These are phyloP conservation scores for Tragelaphus imberbis DNA, from an alignment of 2,113 vertebrate genomes.

Conservation along the genomic window DNA sequence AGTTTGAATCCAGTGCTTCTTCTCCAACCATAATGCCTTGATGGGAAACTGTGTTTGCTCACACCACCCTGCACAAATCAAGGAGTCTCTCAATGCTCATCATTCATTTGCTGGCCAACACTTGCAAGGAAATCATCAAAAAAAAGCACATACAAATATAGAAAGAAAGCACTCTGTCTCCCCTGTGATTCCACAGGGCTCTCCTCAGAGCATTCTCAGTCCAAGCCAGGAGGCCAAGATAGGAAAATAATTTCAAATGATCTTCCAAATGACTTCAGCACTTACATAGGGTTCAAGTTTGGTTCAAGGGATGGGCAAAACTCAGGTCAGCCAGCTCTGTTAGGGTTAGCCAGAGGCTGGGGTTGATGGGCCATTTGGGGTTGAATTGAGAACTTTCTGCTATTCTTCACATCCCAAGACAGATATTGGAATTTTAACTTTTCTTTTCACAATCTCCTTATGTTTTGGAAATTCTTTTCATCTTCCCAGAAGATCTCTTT, in stretches of 20 bases:
- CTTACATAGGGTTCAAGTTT: conserved; percentile 28
- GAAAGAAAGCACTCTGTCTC: background rate
- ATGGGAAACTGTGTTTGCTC: background rate
- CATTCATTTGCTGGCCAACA: background rate
- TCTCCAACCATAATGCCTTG: background rate
- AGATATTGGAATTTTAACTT: conserved; percentile 43
- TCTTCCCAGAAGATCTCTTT: background rate
- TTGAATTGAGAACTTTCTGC: conserved; percentile 22
- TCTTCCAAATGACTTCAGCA: conserved; percentile 34
- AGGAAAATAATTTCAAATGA: conserved; percentile 47
- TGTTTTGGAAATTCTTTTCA: conserved; percentile 28
- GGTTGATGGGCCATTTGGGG: background rate
- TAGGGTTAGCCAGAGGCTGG: conserved; percentile 34
- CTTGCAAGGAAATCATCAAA: background rate
- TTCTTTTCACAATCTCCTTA: background rate
- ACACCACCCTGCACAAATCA: background rate
- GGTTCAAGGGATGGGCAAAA: conserved; percentile 57
- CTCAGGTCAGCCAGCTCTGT: conserved; percentile 37
- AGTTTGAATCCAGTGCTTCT: background rate
- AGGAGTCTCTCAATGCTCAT: background rate
- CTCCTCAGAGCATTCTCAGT: background rate
- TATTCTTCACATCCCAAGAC: conserved; percentile 45
- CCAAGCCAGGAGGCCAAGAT: conserved; percentile 21
- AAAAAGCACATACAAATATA: background rate
- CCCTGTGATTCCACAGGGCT: background rate